Evolutionary conservation across 1,140 invertebrate species (phyloP).

Genomic region (Phymorhynchus buccinoides): DNA sequence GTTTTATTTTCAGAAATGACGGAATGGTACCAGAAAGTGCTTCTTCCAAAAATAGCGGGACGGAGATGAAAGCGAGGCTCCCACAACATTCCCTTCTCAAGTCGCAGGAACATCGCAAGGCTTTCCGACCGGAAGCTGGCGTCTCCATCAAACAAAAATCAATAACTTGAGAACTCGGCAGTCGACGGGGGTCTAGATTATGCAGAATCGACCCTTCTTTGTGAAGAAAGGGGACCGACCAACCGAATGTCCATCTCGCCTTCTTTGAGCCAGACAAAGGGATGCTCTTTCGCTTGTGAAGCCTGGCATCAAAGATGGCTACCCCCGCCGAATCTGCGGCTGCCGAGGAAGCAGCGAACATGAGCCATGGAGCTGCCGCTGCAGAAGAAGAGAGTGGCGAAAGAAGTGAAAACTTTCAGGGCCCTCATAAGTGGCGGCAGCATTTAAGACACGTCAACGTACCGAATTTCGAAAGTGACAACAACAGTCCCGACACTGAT

Average conservation of each 20-base stretch:
- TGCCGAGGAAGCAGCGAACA: constrained; percentile 22
- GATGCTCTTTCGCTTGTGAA: constrained; percentile 45
- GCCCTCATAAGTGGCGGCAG: constrained; percentile 60
- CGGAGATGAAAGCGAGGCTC: constrained; percentile 39
- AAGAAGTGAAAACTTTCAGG: constrained; percentile 51
- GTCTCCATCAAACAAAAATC: constrained; percentile 50
- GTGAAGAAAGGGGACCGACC: constrained; percentile 39
- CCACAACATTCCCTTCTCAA: constrained; percentile 37
- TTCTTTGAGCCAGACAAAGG: constrained; percentile 46
- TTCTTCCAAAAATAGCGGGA: constrained; percentile 45
- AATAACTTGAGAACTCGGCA: constrained; percentile 36
- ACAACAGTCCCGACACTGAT: constrained; percentile 22
- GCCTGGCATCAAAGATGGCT: constrained; percentile 49
- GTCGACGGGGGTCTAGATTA: constrained; percentile 44
- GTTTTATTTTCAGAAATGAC: constrained; percentile 31
- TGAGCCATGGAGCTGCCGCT: constrained; percentile 18
- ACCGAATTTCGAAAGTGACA: constrained; percentile 40
- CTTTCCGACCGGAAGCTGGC: constrained; percentile 53
- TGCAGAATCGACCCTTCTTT: constrained; percentile 46
- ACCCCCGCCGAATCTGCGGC: constrained; percentile 37
- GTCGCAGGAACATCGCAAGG: constrained; percentile 40
- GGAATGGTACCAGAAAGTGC: constrained; percentile 7
- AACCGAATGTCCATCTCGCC: constrained; percentile 44
- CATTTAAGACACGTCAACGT: constrained; percentile 51
- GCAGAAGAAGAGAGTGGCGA: constrained; percentile 42